phyloP scores from a whole-genome alignment of 2,113 vertebrate species.

The Nipponia nippon region DNA sequence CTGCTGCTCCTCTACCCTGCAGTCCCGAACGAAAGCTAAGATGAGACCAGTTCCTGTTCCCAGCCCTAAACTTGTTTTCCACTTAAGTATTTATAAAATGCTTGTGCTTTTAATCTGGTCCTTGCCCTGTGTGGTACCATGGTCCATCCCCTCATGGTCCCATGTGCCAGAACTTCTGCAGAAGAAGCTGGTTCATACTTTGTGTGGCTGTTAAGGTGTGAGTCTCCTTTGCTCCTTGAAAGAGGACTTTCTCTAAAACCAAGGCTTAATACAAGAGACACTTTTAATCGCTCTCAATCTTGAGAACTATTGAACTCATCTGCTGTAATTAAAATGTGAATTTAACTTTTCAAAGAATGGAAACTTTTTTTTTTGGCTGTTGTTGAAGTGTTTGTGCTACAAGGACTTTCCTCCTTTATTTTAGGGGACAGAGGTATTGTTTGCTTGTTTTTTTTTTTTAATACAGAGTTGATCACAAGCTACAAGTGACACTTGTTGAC shows the following conservation, averaged over 20 bases:
- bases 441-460: not conserved
- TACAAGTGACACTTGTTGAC: not conserved
- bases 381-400: not conserved
- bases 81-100: not conserved
- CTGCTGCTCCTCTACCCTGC: not conserved
- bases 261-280: not conserved
- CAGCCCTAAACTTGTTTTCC: not conserved
- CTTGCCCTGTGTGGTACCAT: not conserved
- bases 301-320: not conserved
- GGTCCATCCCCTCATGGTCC: rapidly evolving
- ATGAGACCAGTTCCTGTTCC: not conserved
- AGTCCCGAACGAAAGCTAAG: not conserved
- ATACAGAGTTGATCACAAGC: not conserved
- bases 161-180: not conserved
- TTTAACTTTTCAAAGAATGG: not conserved
- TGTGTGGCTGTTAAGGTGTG: not conserved
- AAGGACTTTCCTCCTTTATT: not conserved
- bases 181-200: not conserved
- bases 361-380: not conserved
- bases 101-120: not conserved
- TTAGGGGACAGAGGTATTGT: not conserved
- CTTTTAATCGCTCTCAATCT: not conserved
- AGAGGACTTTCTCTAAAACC: not conserved
- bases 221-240: not conserved
- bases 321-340: rapidly evolving